Base-by-base conservation (phyloP, 2,113 vertebrate species). In the Argyrosomus japonicus region DNA sequence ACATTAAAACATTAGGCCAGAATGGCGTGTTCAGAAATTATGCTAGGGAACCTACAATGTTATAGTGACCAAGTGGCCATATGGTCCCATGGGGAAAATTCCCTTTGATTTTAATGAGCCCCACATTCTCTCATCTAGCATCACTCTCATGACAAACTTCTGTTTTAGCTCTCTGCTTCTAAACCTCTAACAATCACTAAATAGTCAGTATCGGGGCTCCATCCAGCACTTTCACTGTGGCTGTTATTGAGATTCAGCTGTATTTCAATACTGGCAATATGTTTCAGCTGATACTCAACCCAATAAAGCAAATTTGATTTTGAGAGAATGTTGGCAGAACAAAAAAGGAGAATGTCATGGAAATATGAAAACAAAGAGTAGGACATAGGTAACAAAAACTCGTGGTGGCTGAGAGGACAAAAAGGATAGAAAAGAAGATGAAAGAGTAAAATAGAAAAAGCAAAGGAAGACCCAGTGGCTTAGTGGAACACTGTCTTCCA, bases 401-500 rank as follows among this genome's bases (percentile, higher is more conserved):
- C 6, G 17, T 70, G 51, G 21, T 64, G 47, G 43, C 54, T 67
- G 21, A 65, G n/a, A 69, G 15, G 23, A 50, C 17, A 81, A 19
- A 73, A 47, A 47, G 23, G 45, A 60, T 6, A 57, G 56, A 58
- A 3, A 27, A 29, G 36, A 23, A 47, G 72, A 70, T 54, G 36
- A 79, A 71, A 23, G 72, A 53, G 25, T 12, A 61, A 36, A 67
- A 53, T 5, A 43, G 25, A 48, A 36, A 83, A 71, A 70, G 62
- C 56, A 71, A 75, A 67, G 48, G 62, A 53, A 83, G 82, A 85
- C 74, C 60, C 64, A 51, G 82, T 84, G 75, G 67, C 75, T 85
- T 56, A 68, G 82, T 53, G 53, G 62, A 85, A 51, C 74, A 45
- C 75, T 61, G 80, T 45, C 70, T 58, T 83, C 81, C 88, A 85